Evolutionary conservation across 2,797 vertebrate genomes (phyloP), one percentile per base, ranked within the genome.

Genomic region (Alosa sapidissima): DNA sequence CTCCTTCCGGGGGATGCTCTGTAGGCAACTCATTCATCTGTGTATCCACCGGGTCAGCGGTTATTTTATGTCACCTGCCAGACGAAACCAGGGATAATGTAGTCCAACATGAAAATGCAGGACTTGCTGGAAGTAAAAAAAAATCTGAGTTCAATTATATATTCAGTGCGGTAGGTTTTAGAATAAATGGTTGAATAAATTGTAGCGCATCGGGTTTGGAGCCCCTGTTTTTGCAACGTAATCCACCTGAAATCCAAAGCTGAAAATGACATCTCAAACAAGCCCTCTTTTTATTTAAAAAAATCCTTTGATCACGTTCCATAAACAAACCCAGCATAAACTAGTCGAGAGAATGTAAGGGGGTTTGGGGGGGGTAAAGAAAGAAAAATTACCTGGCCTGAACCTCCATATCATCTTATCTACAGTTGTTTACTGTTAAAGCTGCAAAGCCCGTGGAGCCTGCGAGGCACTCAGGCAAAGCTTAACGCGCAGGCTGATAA

Each of bases 161-260:
- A 75, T 16, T 45, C 36, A 78, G 41, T 47, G 36, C 16, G 16
- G 68, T 75, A 16, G 33, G 68, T 75, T 75, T 75, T 75, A 21
- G 72, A 78, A 7, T 45, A 78, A 78, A 47, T 21, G 36, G 41
- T 45, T 19, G 72, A 78, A 41, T 78, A 78, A 47, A 78, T 78
- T 78, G 41, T 47, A 78, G 19, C 6, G 7, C 16, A 16, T 47
- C 36, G 13, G 41, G 41, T 41, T 21, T 21, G 72, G 16, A 78
- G 72, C 72, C 36, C 45, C 72, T 78, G 41, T 78, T 47, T 78
- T 47, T 47, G 36, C 16, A 21, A 9, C 1, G 7, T 78, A 78
- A 16, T 45, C 72, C 72, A 78, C 41, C 72, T 78, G 72, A 78
- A 47, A 78, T 47, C 36, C 41, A 78, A 78, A 78, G 72, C 72